Evolutionary conservation across 2,797 vertebrate species (phyloP).

Genomic region (Pagetopsis macropterus): DNA sequence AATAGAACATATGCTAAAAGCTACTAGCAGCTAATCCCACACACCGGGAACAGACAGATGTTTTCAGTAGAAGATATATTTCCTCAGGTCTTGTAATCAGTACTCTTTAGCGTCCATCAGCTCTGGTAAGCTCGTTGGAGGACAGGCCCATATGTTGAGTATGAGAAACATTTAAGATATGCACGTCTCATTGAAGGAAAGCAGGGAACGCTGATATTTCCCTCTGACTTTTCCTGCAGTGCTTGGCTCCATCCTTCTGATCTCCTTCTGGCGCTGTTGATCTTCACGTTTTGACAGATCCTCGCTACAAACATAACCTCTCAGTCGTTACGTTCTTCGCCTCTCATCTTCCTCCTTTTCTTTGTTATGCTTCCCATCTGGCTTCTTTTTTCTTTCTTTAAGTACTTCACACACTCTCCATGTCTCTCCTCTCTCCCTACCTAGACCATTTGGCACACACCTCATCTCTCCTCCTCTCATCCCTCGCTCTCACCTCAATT

Average conservation of each 20-base stretch:
- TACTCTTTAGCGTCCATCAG: constrained; percentile 9
- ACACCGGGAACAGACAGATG: constrained; percentile 12
- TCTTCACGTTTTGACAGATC: constrained; percentile 62
- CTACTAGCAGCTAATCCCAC: constrained; percentile 20
- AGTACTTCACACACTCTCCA: constrained; percentile 38
- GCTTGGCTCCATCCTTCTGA: constrained; percentile 54
- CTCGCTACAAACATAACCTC: constrained; percentile 70
- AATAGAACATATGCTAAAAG: constrained; percentile 48
- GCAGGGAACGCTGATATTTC: constrained; percentile 30
- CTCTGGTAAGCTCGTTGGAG: not conserved
- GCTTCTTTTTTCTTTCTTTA: constrained; percentile 33
- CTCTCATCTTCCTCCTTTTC: constrained; percentile 67
- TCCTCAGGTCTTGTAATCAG: constrained; percentile 3
- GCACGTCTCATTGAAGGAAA: constrained; percentile 36
- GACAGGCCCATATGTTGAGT: constrained; percentile 41
- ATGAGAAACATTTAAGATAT: constrained; percentile 44
- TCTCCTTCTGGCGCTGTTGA: constrained; percentile 43
- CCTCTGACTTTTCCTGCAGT: constrained; percentile 48
- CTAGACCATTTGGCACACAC: constrained; percentile 76
- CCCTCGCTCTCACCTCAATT: constrained; percentile 85
- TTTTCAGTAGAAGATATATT: constrained; percentile 25
- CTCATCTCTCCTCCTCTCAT: constrained; percentile 74
- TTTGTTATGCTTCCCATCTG: constrained; percentile 75
- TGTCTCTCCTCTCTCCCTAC: constrained; percentile 50
- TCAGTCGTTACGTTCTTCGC: constrained; percentile 59